Conservation (phyloP, 2,113 vertebrate species). For the Anolis carolinensis region DNA sequence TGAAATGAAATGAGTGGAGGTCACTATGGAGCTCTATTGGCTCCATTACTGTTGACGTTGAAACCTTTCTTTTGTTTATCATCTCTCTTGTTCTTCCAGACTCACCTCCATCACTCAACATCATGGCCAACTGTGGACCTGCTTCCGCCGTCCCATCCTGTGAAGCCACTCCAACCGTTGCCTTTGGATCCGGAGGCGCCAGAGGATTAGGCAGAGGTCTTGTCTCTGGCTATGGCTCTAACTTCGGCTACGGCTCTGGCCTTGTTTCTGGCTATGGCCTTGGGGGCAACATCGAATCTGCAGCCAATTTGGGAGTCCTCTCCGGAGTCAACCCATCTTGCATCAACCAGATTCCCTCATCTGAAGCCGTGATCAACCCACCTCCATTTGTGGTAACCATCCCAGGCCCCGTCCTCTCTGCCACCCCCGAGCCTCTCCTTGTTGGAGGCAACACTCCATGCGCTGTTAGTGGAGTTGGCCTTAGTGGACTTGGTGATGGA, state of each 20-base stretch:
- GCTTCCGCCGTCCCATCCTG: neutral
- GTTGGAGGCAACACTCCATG: neutral
- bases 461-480: neutral
- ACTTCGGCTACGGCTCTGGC: neutral
- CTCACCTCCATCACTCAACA: neutral
- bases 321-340: neutral
- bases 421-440: neutral
- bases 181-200: neutral
- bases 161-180: neutral
- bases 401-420: neutral
- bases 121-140: neutral
- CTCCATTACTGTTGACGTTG: neutral
- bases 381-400: fast-evolving
- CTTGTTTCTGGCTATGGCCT: neutral
- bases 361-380: neutral
- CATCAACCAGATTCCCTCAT: neutral
- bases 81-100: neutral
- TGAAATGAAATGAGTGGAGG: too few species aligned
- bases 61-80: too few species aligned
- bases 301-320: neutral
- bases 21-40: too few species aligned
- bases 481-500: neutral
- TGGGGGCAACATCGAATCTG: neutral
- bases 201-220: neutral
- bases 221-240: too few species aligned